phyloP scores from a whole-genome alignment of 2,888 invertebrate species.

The Oasisia sp. region DNA sequence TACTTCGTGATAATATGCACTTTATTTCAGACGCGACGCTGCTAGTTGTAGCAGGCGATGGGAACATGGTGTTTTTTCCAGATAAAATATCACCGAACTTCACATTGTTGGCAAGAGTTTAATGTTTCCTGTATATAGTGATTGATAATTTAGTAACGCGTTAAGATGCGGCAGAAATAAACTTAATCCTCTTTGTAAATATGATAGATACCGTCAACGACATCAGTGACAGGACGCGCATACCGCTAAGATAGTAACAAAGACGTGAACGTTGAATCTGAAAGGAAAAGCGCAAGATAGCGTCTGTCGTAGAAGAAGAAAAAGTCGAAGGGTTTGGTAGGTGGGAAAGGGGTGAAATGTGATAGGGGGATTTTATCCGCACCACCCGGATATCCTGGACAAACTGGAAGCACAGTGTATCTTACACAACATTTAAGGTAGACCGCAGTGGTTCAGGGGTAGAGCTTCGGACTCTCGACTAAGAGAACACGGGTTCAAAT shows the following conservation, averaged over 20 bases:
- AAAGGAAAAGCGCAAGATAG: too few species aligned
- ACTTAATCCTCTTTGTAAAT: background rate
- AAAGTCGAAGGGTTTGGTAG: too few species aligned
- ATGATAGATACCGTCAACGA: background rate
- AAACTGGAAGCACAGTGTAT: too few species aligned
- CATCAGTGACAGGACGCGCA: background rate
- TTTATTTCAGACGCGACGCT: background rate
- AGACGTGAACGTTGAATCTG: background rate
- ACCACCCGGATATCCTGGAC: too few species aligned
- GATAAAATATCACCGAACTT: background rate
- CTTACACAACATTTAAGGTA: too few species aligned
- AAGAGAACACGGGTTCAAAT: too few species aligned
- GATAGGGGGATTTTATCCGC: too few species aligned
- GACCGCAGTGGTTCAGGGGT: too few species aligned
- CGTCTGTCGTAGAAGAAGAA: too few species aligned
- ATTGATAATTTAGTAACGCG: background rate
- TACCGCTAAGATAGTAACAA: background rate
- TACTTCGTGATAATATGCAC: background rate
- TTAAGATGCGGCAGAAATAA: background rate
- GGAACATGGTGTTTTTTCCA: background rate
- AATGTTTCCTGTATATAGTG: background rate
- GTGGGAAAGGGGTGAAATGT: too few species aligned
- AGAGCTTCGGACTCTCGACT: too few species aligned
- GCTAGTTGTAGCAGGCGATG: background rate
- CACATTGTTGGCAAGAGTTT: background rate